Base-by-base conservation (phyloP, 2,888 invertebrate genomes). In the Endotricha flammealis region DNA sequence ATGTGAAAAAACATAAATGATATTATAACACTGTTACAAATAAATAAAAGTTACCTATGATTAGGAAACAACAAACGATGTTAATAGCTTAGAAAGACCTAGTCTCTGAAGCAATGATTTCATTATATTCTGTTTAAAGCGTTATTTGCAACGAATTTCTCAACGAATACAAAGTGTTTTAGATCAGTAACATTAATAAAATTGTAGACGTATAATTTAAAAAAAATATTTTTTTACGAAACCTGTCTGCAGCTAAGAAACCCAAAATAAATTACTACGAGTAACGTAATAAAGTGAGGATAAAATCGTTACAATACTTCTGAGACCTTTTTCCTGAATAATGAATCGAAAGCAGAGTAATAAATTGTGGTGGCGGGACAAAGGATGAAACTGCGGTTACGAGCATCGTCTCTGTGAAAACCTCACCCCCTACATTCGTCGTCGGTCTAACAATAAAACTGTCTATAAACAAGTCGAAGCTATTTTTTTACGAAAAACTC, bases 311-410 rank as follows among this genome's bases (percentile, higher is more conserved):
- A 59, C 57, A 53, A 57, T 54, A 51, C 57, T 55, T 57, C 60
- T 53, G 57, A 54, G 58, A 58, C 62, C 62, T 53, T 54, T 50
- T 51, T 42, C 48, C 39, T 48, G 54, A 61, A 65, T 71, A 73
- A 73, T 71, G 71, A 66, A 71, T 64, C 55, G 64, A 58, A 60
- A 55, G 57, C 59, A 59, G 63, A 64, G 67, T 56, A 67, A 72
- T 72, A 71, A 67, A 73, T 72, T 64, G 65, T 54, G 67, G 66
- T 58, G 53, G 48, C 57, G 44, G 50, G 53, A 57, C 61, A 64
- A 62, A 68, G 64, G 62, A 20, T 20, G 8, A n/a, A 20, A 20
- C 20, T 20, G 20, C 20, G 20, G 20, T 20, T 20, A n/a, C 20
- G 20, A n/a, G 27, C 37, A 30, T 42, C 39, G 28, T 28, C 33